Percentiles rank a stretch among this genome's conserved stretches.
Conservation (phyloP, 2,797 vertebrate genomes). For the Oreochromis mossambicus region DNA sequence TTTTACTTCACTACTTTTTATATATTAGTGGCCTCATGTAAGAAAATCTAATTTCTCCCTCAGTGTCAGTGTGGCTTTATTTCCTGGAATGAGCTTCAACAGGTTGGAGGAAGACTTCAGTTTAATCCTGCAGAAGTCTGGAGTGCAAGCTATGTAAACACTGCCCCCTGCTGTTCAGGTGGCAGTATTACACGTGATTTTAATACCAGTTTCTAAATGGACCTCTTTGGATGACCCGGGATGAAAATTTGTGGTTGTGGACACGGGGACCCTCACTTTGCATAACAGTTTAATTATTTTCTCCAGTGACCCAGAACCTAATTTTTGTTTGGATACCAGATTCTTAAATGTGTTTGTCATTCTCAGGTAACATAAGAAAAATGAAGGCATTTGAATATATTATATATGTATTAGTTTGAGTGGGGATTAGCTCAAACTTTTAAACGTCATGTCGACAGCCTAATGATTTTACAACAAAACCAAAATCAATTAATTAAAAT, state of each 20-base stretch:
- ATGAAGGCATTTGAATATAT: rapidly evolving
- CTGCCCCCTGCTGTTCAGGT: constrained; percentile 14
- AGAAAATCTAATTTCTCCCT: neutral
- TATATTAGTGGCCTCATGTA: rapidly evolving
- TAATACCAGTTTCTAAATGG: neutral
- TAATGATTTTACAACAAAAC: neutral
- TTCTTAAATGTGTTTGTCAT: neutral
- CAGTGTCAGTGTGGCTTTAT: rapidly evolving
- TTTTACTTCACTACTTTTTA: neutral
- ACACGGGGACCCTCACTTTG: neutral
- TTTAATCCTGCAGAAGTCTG: neutral
- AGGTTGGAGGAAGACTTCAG: neutral
- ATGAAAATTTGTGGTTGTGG: neutral
- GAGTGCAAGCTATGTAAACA: neutral
- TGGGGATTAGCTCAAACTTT: rapidly evolving
- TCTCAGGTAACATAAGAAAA: neutral
- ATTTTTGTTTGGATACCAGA: neutral
- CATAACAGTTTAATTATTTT: neutral
- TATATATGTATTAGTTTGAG: rapidly evolving
- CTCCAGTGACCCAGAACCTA: neutral
- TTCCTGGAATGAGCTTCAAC: neutral
- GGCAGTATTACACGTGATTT: neutral
- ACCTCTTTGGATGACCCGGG: neutral
- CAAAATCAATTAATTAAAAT: neutral
- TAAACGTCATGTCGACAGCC: neutral